Evolutionary conservation across 2,797 vertebrate genomes (phyloP).

Genomic region (Xerus rutilus): DNA sequence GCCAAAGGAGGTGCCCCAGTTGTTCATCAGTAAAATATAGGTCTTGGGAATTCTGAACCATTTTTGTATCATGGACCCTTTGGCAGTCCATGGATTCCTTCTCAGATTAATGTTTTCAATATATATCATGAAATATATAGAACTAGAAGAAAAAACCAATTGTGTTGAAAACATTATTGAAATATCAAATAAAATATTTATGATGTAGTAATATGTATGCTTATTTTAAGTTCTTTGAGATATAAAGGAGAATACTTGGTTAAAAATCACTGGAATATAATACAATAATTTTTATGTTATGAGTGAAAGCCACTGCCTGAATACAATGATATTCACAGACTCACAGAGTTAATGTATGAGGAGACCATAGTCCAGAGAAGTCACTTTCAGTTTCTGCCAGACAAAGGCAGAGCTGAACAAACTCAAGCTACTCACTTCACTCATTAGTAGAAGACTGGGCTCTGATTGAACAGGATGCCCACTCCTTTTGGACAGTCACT

Average conservation of each 20-base stretch:
- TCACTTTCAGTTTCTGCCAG: neutral
- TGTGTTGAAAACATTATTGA: neutral
- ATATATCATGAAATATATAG: neutral
- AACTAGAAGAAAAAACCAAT: neutral
- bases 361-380: neutral
- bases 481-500: neutral
- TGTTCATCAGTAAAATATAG: neutral
- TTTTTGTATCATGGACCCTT: neutral
- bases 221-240: slow-evolving; percentile 1
- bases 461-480: neutral
- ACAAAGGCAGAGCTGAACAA: neutral
- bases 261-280: neutral
- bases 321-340: neutral
- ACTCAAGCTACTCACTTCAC: neutral
- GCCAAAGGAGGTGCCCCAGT: neutral
- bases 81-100: neutral
- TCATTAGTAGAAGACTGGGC: neutral
- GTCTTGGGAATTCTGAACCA: neutral
- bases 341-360: neutral
- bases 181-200: neutral
- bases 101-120: neutral
- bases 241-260: neutral
- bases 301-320: neutral
- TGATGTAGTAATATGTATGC: neutral
- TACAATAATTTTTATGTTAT: neutral